A percentile compares a stretch with the other conserved stretches of the same genome.
Evolutionary conservation across 2,888 invertebrate genomes (phyloP).

Genomic region (Cartodere bifasciata): DNA sequence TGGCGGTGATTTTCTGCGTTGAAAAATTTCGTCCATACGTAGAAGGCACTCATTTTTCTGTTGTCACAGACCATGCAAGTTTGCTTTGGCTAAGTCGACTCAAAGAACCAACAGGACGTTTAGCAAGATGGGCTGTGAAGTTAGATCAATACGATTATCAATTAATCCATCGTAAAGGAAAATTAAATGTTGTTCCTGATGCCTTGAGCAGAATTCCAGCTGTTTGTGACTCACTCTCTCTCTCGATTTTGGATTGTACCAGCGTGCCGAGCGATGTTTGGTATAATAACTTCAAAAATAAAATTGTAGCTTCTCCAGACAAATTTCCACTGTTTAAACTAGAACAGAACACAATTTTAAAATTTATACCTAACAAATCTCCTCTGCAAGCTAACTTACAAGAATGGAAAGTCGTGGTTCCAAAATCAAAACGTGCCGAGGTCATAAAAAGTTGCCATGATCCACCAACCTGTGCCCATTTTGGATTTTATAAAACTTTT

Average conservation of each 20-base stretch:
- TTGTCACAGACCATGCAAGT: conserved; percentile 19
- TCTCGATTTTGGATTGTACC: too few relatives aligned
- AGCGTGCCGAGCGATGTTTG: too few relatives aligned
- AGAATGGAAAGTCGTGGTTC: conserved; percentile 17
- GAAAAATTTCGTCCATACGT: conserved; percentile 20
- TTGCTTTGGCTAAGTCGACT: conserved; percentile 17
- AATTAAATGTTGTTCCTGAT: conserved; percentile 14
- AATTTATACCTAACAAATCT: conserved; percentile 9
- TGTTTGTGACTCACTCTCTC: too few relatives aligned
- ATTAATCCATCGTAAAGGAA: conserved; percentile 16
- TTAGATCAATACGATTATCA: conserved; percentile 15
- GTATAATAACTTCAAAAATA: too few relatives aligned
- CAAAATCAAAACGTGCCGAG: conserved; percentile 11
- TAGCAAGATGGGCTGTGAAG: conserved; percentile 17
- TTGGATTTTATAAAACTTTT: conserved; percentile 17
- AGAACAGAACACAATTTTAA: too few relatives aligned
- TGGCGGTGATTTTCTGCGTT: conserved; percentile 18
- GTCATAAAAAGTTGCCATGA: conserved; percentile 14
- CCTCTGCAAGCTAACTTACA: conserved; percentile 9
- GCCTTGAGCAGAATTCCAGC: too few relatives aligned
- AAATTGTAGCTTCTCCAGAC: too few relatives aligned
- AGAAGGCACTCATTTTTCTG: conserved; percentile 16
- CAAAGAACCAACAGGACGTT: conserved; percentile 16
- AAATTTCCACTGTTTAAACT: too few relatives aligned
- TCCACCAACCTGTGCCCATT: conserved; percentile 12